phyloP scores from a whole-genome alignment of 1,140 invertebrate genomes.

The Bombus consobrinus region DNA sequence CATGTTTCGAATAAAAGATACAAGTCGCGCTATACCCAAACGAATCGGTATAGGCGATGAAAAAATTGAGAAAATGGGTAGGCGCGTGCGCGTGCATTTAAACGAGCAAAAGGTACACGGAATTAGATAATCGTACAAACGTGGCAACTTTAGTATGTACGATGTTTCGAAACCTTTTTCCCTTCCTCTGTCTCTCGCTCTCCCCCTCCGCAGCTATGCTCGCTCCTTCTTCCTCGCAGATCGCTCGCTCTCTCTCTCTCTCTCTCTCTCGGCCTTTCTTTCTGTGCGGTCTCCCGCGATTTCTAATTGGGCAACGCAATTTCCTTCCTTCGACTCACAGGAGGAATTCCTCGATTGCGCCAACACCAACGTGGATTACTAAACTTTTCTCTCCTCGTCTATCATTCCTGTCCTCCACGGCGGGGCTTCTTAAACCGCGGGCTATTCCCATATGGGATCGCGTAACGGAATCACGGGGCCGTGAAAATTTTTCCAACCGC shows the following conservation, averaged over 20 bases:
- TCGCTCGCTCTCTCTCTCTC: conserved; percentile 16
- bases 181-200: background rate
- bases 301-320: conserved; percentile 79
- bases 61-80: too few relatives aligned
- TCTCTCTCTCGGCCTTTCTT: conserved; percentile 54
- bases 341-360: conserved; percentile 73
- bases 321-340: conserved; percentile 75
- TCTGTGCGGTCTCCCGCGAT: conserved; percentile 71
- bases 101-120: background rate
- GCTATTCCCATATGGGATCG: too few relatives aligned
- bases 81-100: background rate
- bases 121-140: conserved; percentile 23
- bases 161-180: conserved; percentile 20
- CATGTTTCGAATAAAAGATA: too few relatives aligned
- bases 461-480: too few relatives aligned
- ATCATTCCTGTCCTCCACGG: background rate
- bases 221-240: background rate
- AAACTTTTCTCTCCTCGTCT: conserved; percentile 49
- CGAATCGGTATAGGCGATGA: background rate
- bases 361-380: conserved; percentile 55
- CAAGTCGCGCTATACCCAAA: rapidly evolving
- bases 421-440: too few relatives aligned
- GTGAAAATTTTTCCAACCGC: too few relatives aligned
- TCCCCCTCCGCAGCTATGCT: background rate
- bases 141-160: background rate